phyloP scores from a whole-genome alignment of 1,140 invertebrate species.

The Lordiphosa mommai region DNA sequence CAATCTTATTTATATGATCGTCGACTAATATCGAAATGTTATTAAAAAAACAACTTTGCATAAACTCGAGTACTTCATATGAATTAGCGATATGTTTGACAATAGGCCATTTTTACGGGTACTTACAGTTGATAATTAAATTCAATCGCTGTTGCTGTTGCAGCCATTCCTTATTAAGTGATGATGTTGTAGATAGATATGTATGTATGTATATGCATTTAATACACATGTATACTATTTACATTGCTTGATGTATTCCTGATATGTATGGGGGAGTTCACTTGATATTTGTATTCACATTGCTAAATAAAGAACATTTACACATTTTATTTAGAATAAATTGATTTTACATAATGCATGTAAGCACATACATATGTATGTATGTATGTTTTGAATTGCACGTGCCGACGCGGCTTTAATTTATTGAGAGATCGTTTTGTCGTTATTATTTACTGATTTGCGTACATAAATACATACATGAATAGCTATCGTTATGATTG shows the following conservation, averaged over 20 bases:
- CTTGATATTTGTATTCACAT: conserved; percentile 29
- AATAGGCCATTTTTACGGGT: background rate
- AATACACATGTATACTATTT: background rate
- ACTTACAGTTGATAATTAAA: background rate
- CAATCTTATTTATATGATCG: background rate
- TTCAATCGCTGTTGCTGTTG: background rate
- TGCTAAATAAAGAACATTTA: conserved; percentile 8
- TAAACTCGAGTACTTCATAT: conserved; percentile 5
- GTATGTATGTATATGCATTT: background rate
- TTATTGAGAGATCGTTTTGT: no score
- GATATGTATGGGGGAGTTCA: conserved; percentile 35
- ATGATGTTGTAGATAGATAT: background rate
- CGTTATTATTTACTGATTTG: no score
- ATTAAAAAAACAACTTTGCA: no score
- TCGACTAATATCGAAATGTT: background rate
- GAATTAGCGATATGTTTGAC: background rate
- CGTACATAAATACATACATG: no score
- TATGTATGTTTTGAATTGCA: background rate
- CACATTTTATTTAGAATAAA: conserved; percentile 2
- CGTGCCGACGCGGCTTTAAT: no score
- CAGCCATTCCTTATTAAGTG: background rate
- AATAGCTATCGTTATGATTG: no score
- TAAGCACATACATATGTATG: conserved; percentile 1
- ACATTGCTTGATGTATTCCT: conserved; percentile 16
- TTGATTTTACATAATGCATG: background rate